Conservation (phyloP, 1,140 invertebrate species). For the Meloidogyne hapla region DNA sequence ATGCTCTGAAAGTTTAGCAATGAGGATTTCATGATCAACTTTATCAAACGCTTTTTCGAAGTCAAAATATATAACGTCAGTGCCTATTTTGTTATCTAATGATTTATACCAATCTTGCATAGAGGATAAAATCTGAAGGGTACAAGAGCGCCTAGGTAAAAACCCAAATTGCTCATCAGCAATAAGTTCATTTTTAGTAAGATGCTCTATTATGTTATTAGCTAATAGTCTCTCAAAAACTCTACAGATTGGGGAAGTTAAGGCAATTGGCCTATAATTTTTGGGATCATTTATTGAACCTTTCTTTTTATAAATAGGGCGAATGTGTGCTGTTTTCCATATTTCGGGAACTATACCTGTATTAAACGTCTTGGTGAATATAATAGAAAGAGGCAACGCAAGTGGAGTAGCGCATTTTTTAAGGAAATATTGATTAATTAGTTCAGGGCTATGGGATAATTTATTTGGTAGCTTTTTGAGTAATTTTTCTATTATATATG, state of each 20-base stretch:
- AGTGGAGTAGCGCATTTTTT: no score
- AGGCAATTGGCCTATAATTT: slow-evolving; percentile 13
- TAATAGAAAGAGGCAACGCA: no score
- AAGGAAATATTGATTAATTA: no score
- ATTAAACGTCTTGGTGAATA: no score
- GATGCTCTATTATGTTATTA: background rate
- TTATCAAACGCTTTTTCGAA: slow-evolving; percentile 18
- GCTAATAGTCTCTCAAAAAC: slow-evolving; percentile 8
- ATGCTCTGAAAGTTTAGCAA: background rate
- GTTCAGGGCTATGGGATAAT: no score
- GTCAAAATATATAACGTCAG: slow-evolving; percentile 11
- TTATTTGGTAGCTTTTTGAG: no score
- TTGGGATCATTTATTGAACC: background rate
- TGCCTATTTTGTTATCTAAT: background rate
- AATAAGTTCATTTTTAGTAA: background rate
- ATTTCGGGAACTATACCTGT: no score
- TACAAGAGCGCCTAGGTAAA: slow-evolving; percentile 2
- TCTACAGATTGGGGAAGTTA: slow-evolving; percentile 3
- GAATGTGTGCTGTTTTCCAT: no score
- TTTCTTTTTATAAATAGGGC: background rate
- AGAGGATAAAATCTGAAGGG: no score
- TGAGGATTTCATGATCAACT: background rate
- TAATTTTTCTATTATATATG: no score
- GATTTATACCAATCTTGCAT: background rate
- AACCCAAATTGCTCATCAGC: slow-evolving; percentile 15